phyloP scores from a whole-genome alignment of 2,888 invertebrate species.

The Chloroclystis v-ata region DNA sequence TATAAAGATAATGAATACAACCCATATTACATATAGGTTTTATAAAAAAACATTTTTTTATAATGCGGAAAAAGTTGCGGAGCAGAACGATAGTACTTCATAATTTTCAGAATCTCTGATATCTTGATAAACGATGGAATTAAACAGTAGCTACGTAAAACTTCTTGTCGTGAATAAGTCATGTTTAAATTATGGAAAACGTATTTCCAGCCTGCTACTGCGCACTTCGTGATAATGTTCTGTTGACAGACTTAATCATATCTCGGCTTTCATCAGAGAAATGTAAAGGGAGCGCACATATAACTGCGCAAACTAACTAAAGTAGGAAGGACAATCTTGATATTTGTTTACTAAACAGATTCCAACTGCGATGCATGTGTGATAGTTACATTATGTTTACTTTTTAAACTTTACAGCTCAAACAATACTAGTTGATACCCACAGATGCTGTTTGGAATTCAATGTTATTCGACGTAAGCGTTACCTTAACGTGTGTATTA shows the following conservation, averaged over 20 bases:
- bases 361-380: slow-evolving; percentile 53
- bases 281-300: slow-evolving; percentile 39
- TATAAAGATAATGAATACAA: too few relatives aligned
- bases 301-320: slow-evolving; percentile 28
- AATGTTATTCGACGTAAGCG: slow-evolving; percentile 5
- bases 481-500: too few relatives aligned
- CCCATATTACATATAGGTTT: too few relatives aligned
- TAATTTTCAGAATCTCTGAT: too few relatives aligned
- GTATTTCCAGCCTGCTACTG: slow-evolving; percentile 33
- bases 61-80: too few relatives aligned
- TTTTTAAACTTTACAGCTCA: slow-evolving; percentile 29
- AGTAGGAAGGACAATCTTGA: slow-evolving; percentile 27
- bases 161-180: too few relatives aligned
- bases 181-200: not conserved
- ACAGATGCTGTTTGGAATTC: slow-evolving; percentile 15
- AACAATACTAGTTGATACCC: slow-evolving; percentile 16
- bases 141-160: too few relatives aligned
- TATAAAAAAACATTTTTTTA: too few relatives aligned
- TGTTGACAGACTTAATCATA: slow-evolving; percentile 42
- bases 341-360: slow-evolving; percentile 58
- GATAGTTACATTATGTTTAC: slow-evolving; percentile 47
- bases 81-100: too few relatives aligned
- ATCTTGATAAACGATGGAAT: too few relatives aligned
- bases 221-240: slow-evolving; percentile 39
- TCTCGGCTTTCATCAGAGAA: slow-evolving; percentile 40